Evolutionary conservation across 2,113 vertebrate genomes (phyloP).

Genomic region (Gymnobelideus leadbeateri): DNA sequence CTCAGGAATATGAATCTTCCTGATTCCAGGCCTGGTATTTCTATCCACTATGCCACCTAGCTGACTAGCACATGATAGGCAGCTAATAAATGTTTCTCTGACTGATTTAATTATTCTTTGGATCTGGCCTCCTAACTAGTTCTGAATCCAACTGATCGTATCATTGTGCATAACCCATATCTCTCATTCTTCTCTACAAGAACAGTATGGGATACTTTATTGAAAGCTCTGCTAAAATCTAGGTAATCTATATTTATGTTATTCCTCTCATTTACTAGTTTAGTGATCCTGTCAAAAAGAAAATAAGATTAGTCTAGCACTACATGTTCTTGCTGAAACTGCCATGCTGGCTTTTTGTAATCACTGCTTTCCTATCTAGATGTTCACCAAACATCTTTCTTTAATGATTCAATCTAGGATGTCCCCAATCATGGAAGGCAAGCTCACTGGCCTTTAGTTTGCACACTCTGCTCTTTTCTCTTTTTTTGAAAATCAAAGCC

Average conservation of each 20-base stretch:
- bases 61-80: not conserved
- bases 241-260: not conserved
- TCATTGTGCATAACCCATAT: not conserved
- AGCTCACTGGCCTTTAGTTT: not conserved
- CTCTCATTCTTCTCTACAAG: not conserved
- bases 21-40: too few species aligned
- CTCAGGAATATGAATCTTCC: not conserved
- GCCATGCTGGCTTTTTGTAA: not conserved
- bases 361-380: not conserved
- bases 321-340: not conserved
- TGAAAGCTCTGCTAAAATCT: not conserved
- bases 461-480: not conserved
- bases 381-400: not conserved
- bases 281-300: not conserved
- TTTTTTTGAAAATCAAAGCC: not conserved
- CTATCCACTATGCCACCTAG: not conserved
- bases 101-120: not conserved
- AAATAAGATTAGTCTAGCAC: not conserved
- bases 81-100: too few species aligned
- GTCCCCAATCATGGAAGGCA: not conserved
- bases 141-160: not conserved
- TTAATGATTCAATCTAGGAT: not conserved
- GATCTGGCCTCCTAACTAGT: not conserved
- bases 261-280: not conserved
- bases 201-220: not conserved